A percentile compares a stretch with the other conserved stretches of the same genome.
phyloP scores from a whole-genome alignment of 1,140 invertebrate genomes.

The Eumeta japonica region DNA sequence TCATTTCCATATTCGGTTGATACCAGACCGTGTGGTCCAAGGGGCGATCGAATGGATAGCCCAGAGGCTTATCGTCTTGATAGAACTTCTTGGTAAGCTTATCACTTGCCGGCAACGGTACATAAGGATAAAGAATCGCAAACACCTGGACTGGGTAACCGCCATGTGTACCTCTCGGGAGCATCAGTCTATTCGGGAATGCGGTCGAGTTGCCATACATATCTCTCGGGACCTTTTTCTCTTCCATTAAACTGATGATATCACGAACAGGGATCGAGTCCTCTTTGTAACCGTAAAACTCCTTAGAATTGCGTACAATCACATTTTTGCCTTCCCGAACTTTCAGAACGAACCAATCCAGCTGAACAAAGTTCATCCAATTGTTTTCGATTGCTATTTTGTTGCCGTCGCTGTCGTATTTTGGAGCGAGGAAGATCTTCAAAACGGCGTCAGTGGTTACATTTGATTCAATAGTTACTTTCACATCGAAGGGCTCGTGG shows the following conservation, averaged over 20 bases:
- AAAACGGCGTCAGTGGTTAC: conserved; percentile 57
- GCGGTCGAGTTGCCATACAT: conserved; percentile 56
- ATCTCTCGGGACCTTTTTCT: conserved; percentile 52
- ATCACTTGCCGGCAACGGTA: conserved; percentile 17
- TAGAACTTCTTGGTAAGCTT: conserved; percentile 25
- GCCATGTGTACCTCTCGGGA: conserved; percentile 66
- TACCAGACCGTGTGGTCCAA: conserved; percentile 58
- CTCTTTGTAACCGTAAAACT: conserved; percentile 63
- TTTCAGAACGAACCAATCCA: conserved; percentile 69
- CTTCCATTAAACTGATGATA: conserved; percentile 61
- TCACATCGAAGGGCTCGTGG: conserved; percentile 66
- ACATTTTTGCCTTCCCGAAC: conserved; percentile 65
- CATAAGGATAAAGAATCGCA: conserved; percentile 62
- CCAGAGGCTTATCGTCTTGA: conserved; percentile 57
- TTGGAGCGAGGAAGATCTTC: conserved; percentile 65
- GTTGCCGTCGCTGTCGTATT: conserved; percentile 54
- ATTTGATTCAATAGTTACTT: conserved; percentile 60
- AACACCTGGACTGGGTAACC: conserved; percentile 66
- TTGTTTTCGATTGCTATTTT: conserved; percentile 59
- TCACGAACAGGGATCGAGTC: conserved; percentile 65
- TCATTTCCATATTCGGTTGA: conserved; percentile 66
- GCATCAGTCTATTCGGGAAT: conserved; percentile 64
- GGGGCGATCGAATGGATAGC: conserved; percentile 68
- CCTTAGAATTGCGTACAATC: conserved; percentile 65
- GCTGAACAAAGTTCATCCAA: conserved; percentile 63